These are phyloP conservation scores for Thereva unica DNA, from an alignment of 2,888 invertebrate genomes.

Conservation along the genomic window DNA sequence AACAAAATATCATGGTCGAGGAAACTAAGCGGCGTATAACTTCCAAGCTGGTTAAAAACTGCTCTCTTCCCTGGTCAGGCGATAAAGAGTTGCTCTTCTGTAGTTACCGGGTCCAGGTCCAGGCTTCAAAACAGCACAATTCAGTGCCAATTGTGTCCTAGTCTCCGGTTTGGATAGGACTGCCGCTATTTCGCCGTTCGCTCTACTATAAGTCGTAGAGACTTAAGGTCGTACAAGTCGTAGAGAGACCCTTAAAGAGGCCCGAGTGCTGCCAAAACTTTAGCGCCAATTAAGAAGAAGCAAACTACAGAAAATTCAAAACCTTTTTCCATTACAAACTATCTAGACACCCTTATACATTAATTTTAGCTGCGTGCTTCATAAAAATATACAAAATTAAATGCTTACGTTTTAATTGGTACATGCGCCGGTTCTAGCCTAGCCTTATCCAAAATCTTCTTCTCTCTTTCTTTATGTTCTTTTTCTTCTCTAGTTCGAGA, in stretches of 20 bases:
- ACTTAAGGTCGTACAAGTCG: too few relatives aligned
- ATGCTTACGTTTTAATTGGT: conserved; percentile 55
- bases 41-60: too few relatives aligned
- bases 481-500: conserved; percentile 63
- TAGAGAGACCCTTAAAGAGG: background rate
- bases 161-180: too few relatives aligned
- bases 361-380: background rate
- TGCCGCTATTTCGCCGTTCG: too few relatives aligned
- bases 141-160: too few relatives aligned
- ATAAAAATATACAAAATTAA: background rate
- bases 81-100: too few relatives aligned
- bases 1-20: too few relatives aligned
- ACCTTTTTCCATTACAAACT: background rate
- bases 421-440: conserved; percentile 55
- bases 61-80: too few relatives aligned
- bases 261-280: background rate
- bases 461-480: conserved; percentile 61
- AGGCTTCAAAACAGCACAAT: too few relatives aligned
- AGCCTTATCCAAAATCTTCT: conserved; percentile 51
- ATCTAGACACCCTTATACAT: background rate
- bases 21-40: too few relatives aligned
- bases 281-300: background rate
- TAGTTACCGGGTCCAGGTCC: too few relatives aligned
- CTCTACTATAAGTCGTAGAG: too few relatives aligned
- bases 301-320: background rate